A percentile compares a stretch with the other conserved stretches of the same genome.
Conservation (phyloP, 2,113 vertebrate genomes). For the Leucopternis melanops region DNA sequence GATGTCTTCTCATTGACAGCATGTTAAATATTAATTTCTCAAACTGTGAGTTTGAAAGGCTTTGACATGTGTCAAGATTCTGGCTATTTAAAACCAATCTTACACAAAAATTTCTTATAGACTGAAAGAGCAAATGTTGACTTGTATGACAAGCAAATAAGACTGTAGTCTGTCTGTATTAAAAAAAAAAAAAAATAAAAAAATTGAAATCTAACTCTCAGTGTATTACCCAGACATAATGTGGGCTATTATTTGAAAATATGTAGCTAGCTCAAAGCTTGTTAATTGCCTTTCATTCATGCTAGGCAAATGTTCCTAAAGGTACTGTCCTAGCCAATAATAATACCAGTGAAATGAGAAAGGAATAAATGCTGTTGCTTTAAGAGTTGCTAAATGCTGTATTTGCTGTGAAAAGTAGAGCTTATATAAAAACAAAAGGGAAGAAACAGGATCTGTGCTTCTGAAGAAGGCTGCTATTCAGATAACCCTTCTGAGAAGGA, state of each 20-base stretch:
- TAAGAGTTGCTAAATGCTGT: neutral
- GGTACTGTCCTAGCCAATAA: neutral
- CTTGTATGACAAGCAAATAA: neutral
- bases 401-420: neutral
- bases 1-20: neutral
- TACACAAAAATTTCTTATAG: neutral
- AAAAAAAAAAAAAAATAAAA: neutral
- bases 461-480: slow-evolving; percentile 4
- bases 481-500: neutral
- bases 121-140: neutral
- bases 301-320: neutral
- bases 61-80: neutral
- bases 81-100: neutral
- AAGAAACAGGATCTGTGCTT: neutral
- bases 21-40: slow-evolving; percentile 21
- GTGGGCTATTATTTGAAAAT: neutral
- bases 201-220: neutral
- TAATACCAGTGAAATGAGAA: neutral
- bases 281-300: neutral
- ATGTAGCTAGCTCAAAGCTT: neutral
- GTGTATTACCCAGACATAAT: neutral
- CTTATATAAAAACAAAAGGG: neutral
- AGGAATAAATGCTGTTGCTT: neutral
- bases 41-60: neutral
- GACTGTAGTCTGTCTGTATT: neutral